Evolutionary conservation across 1,140 invertebrate species (phyloP), one percentile per base, ranked within the genome.

Genomic region (Drosophila ananassae): DNA sequence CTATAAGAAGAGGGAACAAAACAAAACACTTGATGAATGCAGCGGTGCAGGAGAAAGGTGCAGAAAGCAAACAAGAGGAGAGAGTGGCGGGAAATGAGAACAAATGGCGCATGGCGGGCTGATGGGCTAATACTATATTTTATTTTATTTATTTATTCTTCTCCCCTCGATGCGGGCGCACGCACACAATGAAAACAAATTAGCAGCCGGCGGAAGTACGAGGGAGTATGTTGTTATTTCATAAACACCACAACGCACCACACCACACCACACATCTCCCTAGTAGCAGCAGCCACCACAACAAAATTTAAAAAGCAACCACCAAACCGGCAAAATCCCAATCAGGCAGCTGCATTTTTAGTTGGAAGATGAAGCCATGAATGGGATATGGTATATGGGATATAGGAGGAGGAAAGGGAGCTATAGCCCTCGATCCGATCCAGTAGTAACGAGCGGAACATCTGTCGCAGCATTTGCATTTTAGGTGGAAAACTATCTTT

Each of bases 391-490:
- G 17, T 21, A 47, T 12, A 47, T 24, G 44, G 30, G 13, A 53
- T 53, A 34, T 52, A 13, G 25, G n/a, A 28, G 9, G 34, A 13
- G 39, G n/a, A 30, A 21, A 32, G 64, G 64, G 44, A 69, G 44
- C 50, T 54, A 37, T 39, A 39, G 50, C 30, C 32, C 17, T 46
- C 51, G 46, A 81, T 74, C 28, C 39, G 60, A 73, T 67, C 51
- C 53, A 17, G 61, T 39, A 72, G 72, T 63, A 81, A 81, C 47
- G 67, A 71, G 54, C 56, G 51, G 74, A 79, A 85, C 82, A 85
- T 85, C 83, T 85, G 82, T 82, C 83, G 74, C 75, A 52, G 73
- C 74, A 77, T 80, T 80, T 61, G 72, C 77, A 76, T 76, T 79
- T 83, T 83, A 67, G 71, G 76, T 71, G 82, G 71, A 84, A 84